Base-by-base conservation (phyloP, 2,888 invertebrate species). In the Nemurella pictetii region DNA sequence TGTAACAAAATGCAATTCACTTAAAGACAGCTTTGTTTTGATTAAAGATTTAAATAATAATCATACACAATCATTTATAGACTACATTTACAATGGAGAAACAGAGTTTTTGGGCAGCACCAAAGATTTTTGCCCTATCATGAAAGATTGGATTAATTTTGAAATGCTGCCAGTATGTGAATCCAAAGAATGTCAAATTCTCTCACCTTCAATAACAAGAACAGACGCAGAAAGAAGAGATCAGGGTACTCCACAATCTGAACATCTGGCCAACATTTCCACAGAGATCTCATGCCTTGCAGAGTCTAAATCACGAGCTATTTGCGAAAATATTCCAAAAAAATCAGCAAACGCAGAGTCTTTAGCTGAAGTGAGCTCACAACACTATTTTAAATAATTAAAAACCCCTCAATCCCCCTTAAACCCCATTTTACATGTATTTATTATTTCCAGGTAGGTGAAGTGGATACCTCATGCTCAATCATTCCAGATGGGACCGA, bases 91-190 rank as follows among this genome's bases (percentile, higher is more conserved):
- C 36, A 85, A 84, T 27, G 87, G 86, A 32, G 85, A 86, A 55
- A 85, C 85, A 26, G 80, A 84, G 28, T 87, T 85, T 80, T n/a
- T 15, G 0, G 87, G 87, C 0, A 84, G 82, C 26, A 36, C 74
- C 15, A 77, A 85, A 80, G 85, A 85, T 27, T 86, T 86, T 77
- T 83, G 75, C 35, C 25, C 30, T 12, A 36, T 78, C n/a, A 86
- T 87, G 85, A 84, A 83, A 36, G 85, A 83, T n/a, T 86, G 85
- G 85, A 84, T 87, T 35, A 85, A 87, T 77, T 87, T 87, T 29
- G 84, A 77, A n/a, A 20, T 86, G 15, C 27, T 87, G 73, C 86
- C 87, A 75, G 36, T 85, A 26, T 20, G 32, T 29, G 73, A 74
- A 82, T 82, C 73, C 12, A 72, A 55, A 26, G 74, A 74, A 3